Conservation (phyloP, 2,113 vertebrate genomes). For the Capra hircus region DNA sequence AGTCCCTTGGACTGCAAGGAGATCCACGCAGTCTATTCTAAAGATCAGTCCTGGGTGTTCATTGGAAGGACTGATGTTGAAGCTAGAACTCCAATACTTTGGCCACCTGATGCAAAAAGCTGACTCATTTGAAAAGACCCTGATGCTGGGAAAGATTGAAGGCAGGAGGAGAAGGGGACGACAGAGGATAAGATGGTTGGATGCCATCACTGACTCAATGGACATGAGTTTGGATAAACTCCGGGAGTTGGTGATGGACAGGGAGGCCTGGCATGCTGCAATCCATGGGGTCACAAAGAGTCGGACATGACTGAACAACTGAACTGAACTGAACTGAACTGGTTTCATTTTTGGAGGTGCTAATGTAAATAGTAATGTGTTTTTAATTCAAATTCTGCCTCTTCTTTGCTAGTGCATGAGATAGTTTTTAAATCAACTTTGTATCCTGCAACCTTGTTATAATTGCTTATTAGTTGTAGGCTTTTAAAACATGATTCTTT, state of each 20-base stretch:
- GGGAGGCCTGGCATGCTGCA: background rate
- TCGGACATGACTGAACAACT: background rate
- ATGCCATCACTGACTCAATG: background rate
- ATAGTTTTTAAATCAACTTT: background rate
- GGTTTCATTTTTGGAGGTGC: background rate
- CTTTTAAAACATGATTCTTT: background rate
- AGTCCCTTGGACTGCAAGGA: background rate
- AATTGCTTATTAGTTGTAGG: background rate
- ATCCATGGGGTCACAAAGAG: background rate
- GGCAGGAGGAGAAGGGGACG: background rate
- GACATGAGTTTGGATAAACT: background rate
- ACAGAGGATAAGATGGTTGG: background rate
- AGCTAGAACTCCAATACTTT: background rate
- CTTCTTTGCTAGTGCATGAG: background rate
- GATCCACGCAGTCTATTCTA: background rate
- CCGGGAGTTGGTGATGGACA: background rate
- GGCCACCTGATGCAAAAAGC: background rate
- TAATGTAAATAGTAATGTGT: background rate
- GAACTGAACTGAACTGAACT: background rate
- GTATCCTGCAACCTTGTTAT: background rate
- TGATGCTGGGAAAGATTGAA: background rate
- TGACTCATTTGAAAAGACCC: background rate
- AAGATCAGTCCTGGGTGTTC: background rate
- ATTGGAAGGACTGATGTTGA: background rate
- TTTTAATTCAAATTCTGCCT: background rate